Percentiles rank a stretch among this genome's conserved stretches.
These are phyloP conservation scores for Ophion obscuratus DNA, from an alignment of 2,888 invertebrate genomes.

Conservation along the genomic window DNA sequence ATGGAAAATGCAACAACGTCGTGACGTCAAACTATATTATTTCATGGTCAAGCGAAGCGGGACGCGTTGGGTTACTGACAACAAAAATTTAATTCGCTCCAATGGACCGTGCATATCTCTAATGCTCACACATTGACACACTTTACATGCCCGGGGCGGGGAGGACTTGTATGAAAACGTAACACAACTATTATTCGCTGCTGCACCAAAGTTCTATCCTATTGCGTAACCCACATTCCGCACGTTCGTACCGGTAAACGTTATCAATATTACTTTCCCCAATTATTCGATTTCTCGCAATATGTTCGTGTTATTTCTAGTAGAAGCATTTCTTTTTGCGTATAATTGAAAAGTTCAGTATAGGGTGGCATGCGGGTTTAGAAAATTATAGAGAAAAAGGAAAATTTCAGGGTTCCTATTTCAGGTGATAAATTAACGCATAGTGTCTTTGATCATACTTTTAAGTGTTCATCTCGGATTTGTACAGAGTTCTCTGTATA, in stretches of 20 bases:
- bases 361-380: neutral
- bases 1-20: conserved; percentile 10
- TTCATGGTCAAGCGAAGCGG: conserved; percentile 32
- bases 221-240: neutral
- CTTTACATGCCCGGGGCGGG: conserved; percentile 2
- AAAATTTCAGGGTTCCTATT: neutral
- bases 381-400: neutral
- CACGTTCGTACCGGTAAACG: conserved; percentile 2
- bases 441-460: neutral
- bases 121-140: conserved; percentile 4
- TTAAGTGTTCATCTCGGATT: neutral
- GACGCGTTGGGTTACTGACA: conserved; percentile 1
- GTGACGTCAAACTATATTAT: conserved; percentile 14
- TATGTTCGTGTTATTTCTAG: neutral
- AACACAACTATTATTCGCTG: conserved; percentile 25
- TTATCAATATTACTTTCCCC: conserved; percentile 1
- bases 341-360: no score
- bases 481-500: neutral
- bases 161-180: conserved; percentile 16
- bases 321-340: neutral
- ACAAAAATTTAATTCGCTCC: conserved; percentile 28
- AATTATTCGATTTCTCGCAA: neutral
- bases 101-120: conserved; percentile 31
- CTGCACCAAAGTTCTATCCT: conserved; percentile 25
- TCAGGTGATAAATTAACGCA: neutral